phyloP scores from a whole-genome alignment of 2,797 vertebrate species.

The Erethizon dorsatum region DNA sequence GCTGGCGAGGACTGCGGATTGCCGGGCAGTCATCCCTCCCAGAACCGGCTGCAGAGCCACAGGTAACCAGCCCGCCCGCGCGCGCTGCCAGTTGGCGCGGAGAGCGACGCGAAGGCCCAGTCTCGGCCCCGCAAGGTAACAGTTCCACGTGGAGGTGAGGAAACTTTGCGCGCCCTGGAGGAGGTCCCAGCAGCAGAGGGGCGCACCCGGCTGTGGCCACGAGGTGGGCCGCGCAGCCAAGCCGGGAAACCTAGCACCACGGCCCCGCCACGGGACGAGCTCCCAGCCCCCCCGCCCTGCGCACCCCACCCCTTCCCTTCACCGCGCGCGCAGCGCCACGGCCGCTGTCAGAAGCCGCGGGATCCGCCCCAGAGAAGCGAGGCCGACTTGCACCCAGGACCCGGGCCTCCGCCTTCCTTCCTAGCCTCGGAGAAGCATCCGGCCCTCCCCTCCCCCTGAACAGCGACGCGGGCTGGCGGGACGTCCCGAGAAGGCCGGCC shows the following conservation, averaged over 20 bases:
- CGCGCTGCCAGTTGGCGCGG: constrained; percentile 74
- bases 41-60: background rate
- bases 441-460: background rate
- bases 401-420: constrained; percentile 33
- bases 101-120: background rate
- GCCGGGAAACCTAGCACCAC: background rate
- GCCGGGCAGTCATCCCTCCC: background rate
- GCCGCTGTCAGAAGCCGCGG: constrained; percentile 62
- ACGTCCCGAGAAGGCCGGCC: constrained; percentile 65
- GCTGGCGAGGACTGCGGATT: background rate
- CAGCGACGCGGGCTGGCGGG: constrained; percentile 51
- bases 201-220: constrained; percentile 8
- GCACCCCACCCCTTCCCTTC: constrained; percentile 77
- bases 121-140: constrained; percentile 25
- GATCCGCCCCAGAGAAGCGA: constrained; percentile 50
- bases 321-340: constrained; percentile 73
- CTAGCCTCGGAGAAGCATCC: background rate
- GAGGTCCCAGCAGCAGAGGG: constrained; percentile 33
- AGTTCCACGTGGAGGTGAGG: constrained; percentile 74
- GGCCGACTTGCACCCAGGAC: constrained; percentile 79
- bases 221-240: constrained; percentile 41
- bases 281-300: constrained; percentile 80
- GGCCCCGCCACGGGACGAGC: constrained; percentile 65
- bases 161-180: constrained; percentile 78
- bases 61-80: background rate